Evolutionary conservation across 2,113 vertebrate genomes (phyloP).

Genomic region (Neolamprologus caudopunctatus): DNA sequence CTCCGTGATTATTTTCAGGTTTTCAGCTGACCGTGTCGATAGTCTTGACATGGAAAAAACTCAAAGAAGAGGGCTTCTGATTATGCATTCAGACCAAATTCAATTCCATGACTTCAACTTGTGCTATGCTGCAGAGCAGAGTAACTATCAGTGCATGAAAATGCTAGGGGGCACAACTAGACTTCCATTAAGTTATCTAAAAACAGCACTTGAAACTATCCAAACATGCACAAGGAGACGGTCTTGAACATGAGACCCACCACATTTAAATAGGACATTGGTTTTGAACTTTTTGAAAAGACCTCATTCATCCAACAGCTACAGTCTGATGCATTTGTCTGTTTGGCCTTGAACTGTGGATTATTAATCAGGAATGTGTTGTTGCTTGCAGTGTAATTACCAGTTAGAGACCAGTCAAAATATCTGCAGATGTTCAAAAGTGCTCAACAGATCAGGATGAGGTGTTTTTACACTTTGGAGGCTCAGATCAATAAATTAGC

Average conservation of each 20-base stretch:
- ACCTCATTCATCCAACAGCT: fast-evolving
- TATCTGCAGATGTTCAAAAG: not conserved
- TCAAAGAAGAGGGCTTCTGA: not conserved
- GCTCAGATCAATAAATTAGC: not conserved
- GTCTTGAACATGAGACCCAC: not conserved
- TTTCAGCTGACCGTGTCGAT: fast-evolving
- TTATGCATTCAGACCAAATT: not conserved
- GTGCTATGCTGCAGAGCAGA: not conserved
- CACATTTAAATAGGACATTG: not conserved
- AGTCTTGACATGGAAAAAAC: fast-evolving
- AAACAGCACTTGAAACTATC: not conserved
- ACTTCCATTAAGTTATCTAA: not conserved
- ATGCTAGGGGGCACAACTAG: fast-evolving
- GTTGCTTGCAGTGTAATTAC: not conserved
- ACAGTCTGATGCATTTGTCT: not conserved
- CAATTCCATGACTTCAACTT: not conserved
- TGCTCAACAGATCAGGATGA: not conserved
- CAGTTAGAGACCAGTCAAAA: not conserved
- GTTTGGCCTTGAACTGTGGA: not conserved
- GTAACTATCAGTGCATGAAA: not conserved
- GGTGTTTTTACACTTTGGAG: not conserved
- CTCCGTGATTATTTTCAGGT: fast-evolving
- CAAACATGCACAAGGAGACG: not conserved
- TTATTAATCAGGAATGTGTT: not conserved
- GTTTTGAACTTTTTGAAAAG: not conserved